Conservation (phyloP, 2,113 vertebrate genomes). For the Connochaetes taurinus region DNA sequence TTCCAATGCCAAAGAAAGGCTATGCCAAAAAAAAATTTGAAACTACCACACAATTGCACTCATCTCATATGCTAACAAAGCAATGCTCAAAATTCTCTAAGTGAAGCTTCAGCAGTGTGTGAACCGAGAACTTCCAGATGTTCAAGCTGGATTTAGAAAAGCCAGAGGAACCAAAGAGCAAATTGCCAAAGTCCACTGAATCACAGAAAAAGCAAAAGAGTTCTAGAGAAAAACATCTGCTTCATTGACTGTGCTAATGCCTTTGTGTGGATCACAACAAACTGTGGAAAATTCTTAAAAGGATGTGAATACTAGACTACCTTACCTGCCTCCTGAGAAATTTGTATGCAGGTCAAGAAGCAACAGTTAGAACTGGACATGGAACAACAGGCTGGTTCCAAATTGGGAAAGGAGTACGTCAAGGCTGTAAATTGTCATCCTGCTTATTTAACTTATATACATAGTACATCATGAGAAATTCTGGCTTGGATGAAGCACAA, state of each 20-base stretch:
- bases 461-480: background rate
- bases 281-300: background rate
- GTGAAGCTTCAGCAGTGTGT: background rate
- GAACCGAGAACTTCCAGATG: background rate
- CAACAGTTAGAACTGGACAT: background rate
- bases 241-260: background rate
- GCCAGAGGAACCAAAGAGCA: background rate
- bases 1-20: background rate
- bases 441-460: background rate
- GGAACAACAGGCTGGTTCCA: accelerated
- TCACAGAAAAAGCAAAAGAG: background rate
- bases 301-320: background rate
- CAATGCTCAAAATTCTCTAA: background rate
- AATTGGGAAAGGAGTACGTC: background rate
- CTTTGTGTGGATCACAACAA: background rate
- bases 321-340: background rate
- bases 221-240: background rate
- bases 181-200: background rate
- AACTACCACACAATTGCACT: background rate
- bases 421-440: background rate
- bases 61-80: background rate
- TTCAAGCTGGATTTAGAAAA: background rate
- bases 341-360: background rate
- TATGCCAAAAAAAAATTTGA: background rate
- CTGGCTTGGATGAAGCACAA: background rate